Evolutionary conservation across 2,113 vertebrate genomes (phyloP).

Genomic region (Eclectus roratus): DNA sequence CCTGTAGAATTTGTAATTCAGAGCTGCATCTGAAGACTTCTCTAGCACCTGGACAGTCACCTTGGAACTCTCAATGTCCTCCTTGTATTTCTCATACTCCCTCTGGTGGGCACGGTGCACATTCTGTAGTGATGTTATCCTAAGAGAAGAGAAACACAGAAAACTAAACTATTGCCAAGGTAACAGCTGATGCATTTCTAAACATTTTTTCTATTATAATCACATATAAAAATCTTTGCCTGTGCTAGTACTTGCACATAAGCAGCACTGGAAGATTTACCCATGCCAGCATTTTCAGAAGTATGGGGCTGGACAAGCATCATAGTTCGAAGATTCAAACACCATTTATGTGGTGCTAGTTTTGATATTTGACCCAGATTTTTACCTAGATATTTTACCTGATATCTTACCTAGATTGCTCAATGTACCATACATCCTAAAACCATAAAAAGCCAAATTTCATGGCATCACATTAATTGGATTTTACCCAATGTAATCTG

Average conservation of each 20-base stretch:
- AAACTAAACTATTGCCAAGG: background rate
- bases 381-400: background rate
- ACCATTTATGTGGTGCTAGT: background rate
- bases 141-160: background rate
- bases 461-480: background rate
- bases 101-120: conserved; percentile 85
- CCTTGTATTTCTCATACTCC: conserved; percentile 81
- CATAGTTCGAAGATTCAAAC: background rate
- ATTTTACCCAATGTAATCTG: background rate
- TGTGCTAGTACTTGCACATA: background rate
- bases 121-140: conserved; percentile 83
- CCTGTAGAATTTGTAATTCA: conserved; percentile 86
- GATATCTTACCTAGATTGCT: background rate
- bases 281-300: background rate
- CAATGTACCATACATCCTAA: background rate
- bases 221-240: background rate
- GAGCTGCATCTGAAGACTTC: conserved; percentile 70
- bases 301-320: background rate
- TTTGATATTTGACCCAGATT: background rate
- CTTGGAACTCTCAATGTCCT: conserved; percentile 80
- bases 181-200: background rate
- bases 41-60: conserved; percentile 78
- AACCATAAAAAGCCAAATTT: background rate
- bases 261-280: background rate
- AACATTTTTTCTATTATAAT: background rate